These are phyloP conservation scores for Rhyacichthys aspro DNA, from an alignment of 2,797 vertebrate genomes.

Conservation along the genomic window DNA sequence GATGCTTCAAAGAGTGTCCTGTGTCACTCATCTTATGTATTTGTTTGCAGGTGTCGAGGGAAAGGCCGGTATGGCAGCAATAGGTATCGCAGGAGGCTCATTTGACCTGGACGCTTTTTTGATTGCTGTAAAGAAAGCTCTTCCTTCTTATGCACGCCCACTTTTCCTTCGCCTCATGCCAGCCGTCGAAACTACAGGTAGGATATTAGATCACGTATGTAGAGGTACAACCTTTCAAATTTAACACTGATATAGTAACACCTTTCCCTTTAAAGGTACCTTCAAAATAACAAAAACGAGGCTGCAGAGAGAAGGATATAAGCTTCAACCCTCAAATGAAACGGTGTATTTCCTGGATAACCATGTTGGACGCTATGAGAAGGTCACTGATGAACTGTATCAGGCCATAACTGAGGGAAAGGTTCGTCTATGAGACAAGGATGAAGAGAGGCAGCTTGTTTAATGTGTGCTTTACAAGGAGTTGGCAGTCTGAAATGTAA, in stretches of 20 bases:
- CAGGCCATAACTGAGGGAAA: conserved; percentile 76
- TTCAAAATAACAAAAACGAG: conserved; percentile 91
- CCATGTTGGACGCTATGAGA: conserved; percentile 78
- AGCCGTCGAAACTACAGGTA: conserved; percentile 89
- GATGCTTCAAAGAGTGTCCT: neutral
- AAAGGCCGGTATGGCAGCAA: conserved; percentile 89
- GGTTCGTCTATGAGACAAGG: conserved; percentile 76
- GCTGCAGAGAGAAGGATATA: conserved; percentile 83
- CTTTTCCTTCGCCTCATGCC: conserved; percentile 87
- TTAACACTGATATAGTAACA: too few relatives aligned
- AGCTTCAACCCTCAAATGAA: conserved; percentile 77
- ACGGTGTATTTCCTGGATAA: conserved; percentile 85
- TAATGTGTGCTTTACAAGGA: neutral
- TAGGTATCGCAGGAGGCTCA: conserved; percentile 72
- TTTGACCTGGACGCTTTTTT: conserved; percentile 81
- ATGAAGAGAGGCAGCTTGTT: too few relatives aligned
- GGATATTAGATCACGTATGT: neutral
- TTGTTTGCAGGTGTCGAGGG: conserved; percentile 85
- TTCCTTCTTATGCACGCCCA: conserved; percentile 87
- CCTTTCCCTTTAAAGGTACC: conserved; percentile 75
- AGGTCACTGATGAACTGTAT: conserved; percentile 77
- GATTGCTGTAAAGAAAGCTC: conserved; percentile 77
- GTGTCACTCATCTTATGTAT: conserved; percentile 9
- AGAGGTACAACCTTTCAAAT: neutral
- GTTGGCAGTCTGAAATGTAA: neutral